phyloP scores from a whole-genome alignment of 92 coral and sea anemone species.

The Siderastrea siderea region DNA sequence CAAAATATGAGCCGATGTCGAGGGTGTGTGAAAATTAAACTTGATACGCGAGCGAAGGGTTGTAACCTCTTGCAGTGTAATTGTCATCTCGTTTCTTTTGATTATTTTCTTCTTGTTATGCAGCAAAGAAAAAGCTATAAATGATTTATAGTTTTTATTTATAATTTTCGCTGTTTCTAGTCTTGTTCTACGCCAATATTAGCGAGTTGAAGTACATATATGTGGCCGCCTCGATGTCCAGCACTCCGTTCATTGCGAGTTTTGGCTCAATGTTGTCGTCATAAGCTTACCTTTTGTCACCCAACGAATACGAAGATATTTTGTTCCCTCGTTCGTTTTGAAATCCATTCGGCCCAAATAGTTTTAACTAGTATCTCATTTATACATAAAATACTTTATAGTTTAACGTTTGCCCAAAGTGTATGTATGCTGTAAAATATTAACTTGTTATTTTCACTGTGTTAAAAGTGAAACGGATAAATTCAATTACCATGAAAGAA shows the following conservation, averaged over 20 bases:
- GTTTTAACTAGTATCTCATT: not conserved
- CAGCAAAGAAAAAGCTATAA: slow-evolving; percentile 22
- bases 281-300: not conserved
- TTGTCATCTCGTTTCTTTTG: not conserved
- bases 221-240: not conserved
- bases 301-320: not conserved
- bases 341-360: not conserved
- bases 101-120: not conserved
- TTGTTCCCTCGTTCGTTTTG: not conserved
- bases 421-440: too few species aligned
- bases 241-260: not conserved
- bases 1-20: not conserved
- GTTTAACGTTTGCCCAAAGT: too few species aligned
- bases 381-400: too few species aligned
- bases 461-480: too few species aligned
- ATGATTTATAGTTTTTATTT: slow-evolving; percentile 21
- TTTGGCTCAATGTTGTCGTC: slow-evolving; percentile 2
- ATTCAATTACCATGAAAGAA: too few species aligned
- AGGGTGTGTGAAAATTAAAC: slow-evolving; percentile 14
- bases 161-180: not conserved
- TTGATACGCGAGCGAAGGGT: not conserved
- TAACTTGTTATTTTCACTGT: too few species aligned
- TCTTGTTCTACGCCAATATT: not conserved
- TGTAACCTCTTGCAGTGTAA: not conserved
- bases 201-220: not conserved